Evolutionary conservation across 2,888 invertebrate genomes (phyloP).

Genomic region (Eulithis testata): DNA sequence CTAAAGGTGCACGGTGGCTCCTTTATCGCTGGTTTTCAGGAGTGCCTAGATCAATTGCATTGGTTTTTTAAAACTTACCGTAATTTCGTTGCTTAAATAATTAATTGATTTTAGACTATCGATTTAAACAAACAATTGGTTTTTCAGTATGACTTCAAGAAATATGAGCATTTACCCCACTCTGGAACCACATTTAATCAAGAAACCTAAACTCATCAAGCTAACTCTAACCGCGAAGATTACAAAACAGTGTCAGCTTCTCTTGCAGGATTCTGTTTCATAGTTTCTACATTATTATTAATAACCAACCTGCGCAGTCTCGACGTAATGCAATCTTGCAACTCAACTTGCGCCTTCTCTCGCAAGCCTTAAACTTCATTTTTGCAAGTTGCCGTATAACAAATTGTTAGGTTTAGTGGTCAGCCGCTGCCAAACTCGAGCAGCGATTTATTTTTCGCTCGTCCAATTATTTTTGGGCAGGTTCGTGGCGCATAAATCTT

Average conservation of each 20-base stretch:
- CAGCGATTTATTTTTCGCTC: slow-evolving; percentile 79
- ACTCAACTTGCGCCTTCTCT: slow-evolving; percentile 6
- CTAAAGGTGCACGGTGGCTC: too few species aligned
- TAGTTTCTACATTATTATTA: background rate
- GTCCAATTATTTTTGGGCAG: slow-evolving; percentile 82
- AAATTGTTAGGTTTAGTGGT: slow-evolving; percentile 29
- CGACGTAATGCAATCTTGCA: slow-evolving; percentile 9
- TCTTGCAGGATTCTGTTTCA: background rate
- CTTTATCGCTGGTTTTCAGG: too few species aligned
- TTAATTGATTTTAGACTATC: too few species aligned
- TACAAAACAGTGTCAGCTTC: background rate
- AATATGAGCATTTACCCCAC: too few species aligned
- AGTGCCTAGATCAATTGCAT: background rate
- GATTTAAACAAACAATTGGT: too few species aligned
- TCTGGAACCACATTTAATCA: too few species aligned
- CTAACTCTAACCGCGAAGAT: background rate
- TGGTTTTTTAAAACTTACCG: background rate
- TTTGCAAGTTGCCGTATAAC: slow-evolving; percentile 20
- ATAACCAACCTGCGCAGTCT: background rate
- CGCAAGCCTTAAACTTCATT: slow-evolving; percentile 17
- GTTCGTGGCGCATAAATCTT: slow-evolving; percentile 76
- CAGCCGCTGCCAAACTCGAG: slow-evolving; percentile 38
- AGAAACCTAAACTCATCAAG: too few species aligned
- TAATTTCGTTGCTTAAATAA: too few species aligned
- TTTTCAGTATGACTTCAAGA: too few species aligned